Conservation (phyloP, 2,113 vertebrate species). For the Mustela lutreola region DNA sequence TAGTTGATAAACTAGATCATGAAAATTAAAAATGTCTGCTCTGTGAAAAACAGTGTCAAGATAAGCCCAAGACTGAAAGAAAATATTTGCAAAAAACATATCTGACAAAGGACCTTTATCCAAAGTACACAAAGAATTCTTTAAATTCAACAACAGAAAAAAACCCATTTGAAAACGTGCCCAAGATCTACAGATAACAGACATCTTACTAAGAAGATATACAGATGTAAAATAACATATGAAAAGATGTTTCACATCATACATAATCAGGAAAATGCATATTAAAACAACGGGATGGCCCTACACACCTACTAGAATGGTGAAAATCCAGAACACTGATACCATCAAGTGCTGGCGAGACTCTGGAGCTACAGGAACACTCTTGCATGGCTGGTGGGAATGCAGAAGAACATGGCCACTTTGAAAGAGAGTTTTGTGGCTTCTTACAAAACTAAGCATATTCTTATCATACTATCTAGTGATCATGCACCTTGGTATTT, state of each 20-base stretch:
- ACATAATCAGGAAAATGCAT: background rate
- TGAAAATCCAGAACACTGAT: background rate
- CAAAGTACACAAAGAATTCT: background rate
- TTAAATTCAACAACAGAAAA: background rate
- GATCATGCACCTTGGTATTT: background rate
- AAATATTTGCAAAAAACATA: background rate
- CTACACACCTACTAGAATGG: background rate
- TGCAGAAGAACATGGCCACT: background rate
- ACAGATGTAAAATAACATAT: background rate
- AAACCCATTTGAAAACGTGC: background rate
- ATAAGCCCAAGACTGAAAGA: background rate
- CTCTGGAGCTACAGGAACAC: background rate
- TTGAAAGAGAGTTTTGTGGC: background rate
- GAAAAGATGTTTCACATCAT: background rate
- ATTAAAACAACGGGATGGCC: background rate
- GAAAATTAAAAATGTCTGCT: background rate
- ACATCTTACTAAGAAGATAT: background rate
- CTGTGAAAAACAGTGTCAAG: background rate
- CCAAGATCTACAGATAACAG: background rate
- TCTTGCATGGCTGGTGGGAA: background rate
- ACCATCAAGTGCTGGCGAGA: background rate
- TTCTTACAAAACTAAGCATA: background rate
- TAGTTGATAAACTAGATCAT: background rate
- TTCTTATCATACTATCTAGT: background rate
- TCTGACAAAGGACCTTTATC: background rate